These are phyloP conservation scores for Alaudala cheleensis DNA, from an alignment of 2,113 vertebrate species.

Conservation along the genomic window DNA sequence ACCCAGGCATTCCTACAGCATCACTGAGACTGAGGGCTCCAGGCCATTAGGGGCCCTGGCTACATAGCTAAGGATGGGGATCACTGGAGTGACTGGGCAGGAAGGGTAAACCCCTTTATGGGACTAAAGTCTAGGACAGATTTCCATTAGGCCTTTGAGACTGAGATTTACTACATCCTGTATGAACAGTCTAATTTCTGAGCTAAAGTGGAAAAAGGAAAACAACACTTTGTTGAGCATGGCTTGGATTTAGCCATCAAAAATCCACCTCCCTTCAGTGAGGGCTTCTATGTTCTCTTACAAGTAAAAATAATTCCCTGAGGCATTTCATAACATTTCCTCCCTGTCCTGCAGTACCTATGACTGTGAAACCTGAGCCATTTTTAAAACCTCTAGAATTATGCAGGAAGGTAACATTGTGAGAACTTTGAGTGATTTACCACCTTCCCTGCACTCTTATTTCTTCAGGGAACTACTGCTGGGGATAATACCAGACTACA, in stretches of 20 bases:
- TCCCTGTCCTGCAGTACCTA: neutral
- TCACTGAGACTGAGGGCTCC: neutral
- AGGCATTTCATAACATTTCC: neutral
- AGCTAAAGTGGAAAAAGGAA: neutral
- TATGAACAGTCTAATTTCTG: neutral
- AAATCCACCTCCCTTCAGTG: neutral
- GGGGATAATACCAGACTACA: neutral
- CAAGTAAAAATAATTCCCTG: neutral
- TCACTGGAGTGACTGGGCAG: neutral
- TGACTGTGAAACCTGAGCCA: neutral
- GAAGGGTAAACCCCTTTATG: neutral
- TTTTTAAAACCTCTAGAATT: neutral
- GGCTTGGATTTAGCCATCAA: neutral
- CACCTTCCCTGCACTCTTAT: neutral
- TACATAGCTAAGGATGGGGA: accelerated
- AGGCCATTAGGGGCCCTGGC: accelerated
- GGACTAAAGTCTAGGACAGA: neutral
- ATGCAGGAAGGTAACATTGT: neutral
- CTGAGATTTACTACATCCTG: neutral
- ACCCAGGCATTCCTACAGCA: neutral
- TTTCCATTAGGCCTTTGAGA: neutral
- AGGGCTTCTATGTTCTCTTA: neutral
- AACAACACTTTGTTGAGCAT: neutral
- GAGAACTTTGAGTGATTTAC: neutral
- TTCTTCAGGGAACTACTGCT: neutral